Percentiles rank a stretch among this genome's conserved stretches.
These are phyloP conservation scores for Xylocampa areola DNA, from an alignment of 2,888 invertebrate species.

Conservation along the genomic window DNA sequence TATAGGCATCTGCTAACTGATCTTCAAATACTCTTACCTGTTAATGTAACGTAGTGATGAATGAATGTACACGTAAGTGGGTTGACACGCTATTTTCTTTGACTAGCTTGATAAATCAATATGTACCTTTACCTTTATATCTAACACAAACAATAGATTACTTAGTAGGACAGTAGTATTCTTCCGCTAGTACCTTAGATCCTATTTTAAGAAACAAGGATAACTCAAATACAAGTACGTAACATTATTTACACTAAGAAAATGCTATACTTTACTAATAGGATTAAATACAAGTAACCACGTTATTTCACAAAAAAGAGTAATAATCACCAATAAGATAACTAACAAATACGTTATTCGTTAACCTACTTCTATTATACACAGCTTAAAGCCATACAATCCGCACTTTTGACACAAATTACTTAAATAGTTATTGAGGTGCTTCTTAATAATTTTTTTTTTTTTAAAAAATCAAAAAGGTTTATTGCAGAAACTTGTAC, in stretches of 20 bases:
- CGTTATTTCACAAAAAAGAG: too few species aligned
- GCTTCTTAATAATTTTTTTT: constrained; percentile 16
- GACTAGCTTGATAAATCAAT: constrained; percentile 13
- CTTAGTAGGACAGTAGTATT: not conserved
- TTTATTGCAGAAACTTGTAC: too few species aligned
- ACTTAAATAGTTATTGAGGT: constrained; percentile 7
- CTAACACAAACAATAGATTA: constrained; percentile 1
- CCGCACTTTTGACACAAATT: constrained; percentile 5
- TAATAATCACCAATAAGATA: too few species aligned
- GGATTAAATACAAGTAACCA: too few species aligned
- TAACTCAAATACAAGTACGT: too few species aligned
- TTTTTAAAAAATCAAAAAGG: too few species aligned
- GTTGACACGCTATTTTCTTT: constrained; percentile 26
- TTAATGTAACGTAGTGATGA: constrained; percentile 4
- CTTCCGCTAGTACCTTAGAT: too few species aligned
- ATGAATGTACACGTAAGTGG: constrained; percentile 12
- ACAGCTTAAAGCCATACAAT: constrained; percentile 34
- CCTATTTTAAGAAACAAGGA: too few species aligned
- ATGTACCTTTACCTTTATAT: too few species aligned
- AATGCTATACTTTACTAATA: too few species aligned
- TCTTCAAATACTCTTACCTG: constrained; percentile 31
- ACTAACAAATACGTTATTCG: constrained; percentile 18
- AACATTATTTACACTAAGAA: too few species aligned
- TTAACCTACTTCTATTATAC: not conserved
- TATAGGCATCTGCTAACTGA: constrained; percentile 22